Percentiles rank a stretch among this genome's conserved stretches.
These are phyloP conservation scores for Myotis yumanensis DNA, from an alignment of 2,113 vertebrate genomes.

Conservation along the genomic window DNA sequence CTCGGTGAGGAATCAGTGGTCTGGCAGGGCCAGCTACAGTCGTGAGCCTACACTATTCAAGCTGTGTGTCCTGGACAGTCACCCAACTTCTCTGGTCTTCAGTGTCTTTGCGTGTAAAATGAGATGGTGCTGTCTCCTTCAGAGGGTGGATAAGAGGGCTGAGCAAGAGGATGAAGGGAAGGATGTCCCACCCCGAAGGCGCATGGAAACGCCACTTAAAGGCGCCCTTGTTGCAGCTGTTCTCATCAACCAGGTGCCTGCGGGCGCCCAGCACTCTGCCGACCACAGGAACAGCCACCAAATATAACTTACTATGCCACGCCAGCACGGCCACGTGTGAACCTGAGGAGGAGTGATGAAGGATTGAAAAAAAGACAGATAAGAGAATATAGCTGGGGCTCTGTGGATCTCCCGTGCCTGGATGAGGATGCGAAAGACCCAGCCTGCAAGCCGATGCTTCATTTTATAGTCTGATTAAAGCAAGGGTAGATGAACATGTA, in stretches of 20 bases:
- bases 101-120: fast-evolving
- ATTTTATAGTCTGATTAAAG: too few species aligned
- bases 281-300: not conserved
- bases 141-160: not conserved
- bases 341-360: too few species aligned
- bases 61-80: not conserved
- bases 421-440: too few species aligned
- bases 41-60: fast-evolving
- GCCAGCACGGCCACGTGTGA: too few species aligned
- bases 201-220: not conserved
- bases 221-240: fast-evolving
- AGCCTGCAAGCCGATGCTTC: too few species aligned
- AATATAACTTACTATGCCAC: not conserved
- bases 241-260: not conserved
- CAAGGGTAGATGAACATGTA: too few species aligned
- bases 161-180: fast-evolving
- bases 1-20: fast-evolving
- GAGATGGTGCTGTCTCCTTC: fast-evolving
- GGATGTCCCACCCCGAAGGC: too few species aligned
- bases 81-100: not conserved
- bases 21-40: not conserved
- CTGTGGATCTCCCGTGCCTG: too few species aligned
- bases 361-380: too few species aligned
- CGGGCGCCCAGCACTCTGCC: fast-evolving
- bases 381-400: too few species aligned